A percentile compares a stretch with the other conserved stretches of the same genome.
phyloP scores from a whole-genome alignment of 2,888 invertebrate species.

The Pseudococcus viburni region DNA sequence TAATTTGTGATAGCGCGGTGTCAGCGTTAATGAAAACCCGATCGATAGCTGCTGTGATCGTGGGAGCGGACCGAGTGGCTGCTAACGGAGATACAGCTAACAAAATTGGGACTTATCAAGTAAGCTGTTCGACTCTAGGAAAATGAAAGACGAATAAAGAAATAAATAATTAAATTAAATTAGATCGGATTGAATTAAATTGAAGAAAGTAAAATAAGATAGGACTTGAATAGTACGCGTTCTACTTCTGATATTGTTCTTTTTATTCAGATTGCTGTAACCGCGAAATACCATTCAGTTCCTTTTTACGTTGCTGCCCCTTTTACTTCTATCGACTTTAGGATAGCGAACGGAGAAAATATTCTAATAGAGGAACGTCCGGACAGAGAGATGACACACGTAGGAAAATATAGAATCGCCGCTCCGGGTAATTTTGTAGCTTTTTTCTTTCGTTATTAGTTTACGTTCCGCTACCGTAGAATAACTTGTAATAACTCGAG shows the following conservation, averaged over 20 bases:
- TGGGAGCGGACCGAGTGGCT: conserved; percentile 96
- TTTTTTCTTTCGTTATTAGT: not conserved
- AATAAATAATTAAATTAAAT: no score
- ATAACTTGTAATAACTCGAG: not conserved
- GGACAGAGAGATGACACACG: conserved; percentile 90
- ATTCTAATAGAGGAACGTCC: conserved; percentile 96
- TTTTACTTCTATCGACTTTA: conserved; percentile 89
- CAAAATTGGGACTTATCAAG: conserved; percentile 97
- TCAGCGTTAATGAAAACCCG: conserved; percentile 89
- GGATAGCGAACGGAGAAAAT: conserved; percentile 83
- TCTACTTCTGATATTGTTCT: not conserved
- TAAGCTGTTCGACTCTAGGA: conserved; percentile 69
- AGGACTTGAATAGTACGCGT: not conserved
- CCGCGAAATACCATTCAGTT: conserved; percentile 90
- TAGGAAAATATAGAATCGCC: conserved; percentile 89
- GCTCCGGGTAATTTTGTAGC: conserved; percentile 79
- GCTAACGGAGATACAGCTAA: conserved; percentile 99
- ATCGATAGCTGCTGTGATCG: conserved; percentile 92
- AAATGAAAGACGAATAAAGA: no score
- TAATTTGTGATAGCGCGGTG: conserved; percentile 96
- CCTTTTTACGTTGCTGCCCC: conserved; percentile 98
- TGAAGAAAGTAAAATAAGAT: not conserved
- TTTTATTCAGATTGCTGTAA: conserved; percentile 81
- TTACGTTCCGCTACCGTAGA: no score
- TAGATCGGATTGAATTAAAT: no score